These are phyloP conservation scores for Phalacrocorax aristotelis DNA, from an alignment of 2,113 vertebrate species.

Conservation along the genomic window DNA sequence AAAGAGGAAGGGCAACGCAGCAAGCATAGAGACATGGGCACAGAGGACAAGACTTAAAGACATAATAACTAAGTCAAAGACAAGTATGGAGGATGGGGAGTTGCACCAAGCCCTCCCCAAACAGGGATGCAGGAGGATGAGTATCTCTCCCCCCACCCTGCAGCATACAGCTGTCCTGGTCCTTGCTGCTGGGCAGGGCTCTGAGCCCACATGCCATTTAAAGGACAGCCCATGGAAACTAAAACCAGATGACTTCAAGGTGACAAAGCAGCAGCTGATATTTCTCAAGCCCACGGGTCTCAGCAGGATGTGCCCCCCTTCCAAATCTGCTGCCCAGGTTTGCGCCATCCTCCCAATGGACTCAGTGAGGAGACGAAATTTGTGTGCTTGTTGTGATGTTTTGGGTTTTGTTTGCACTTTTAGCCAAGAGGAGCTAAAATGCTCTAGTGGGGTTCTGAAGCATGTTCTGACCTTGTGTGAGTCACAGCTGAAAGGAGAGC, in stretches of 20 bases:
- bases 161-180: accelerated
- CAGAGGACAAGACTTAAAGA: not conserved
- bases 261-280: constrained; percentile 50
- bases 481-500: not conserved
- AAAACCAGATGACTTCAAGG: not conserved
- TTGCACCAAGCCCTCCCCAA: not conserved
- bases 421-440: not conserved
- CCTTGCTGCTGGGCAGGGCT: not conserved
- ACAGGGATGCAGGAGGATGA: accelerated
- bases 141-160: not conserved
- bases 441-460: not conserved
- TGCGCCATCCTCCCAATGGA: not conserved
- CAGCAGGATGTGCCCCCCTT: not conserved
- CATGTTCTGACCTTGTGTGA: not conserved
- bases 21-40: not conserved
- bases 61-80: not conserved
- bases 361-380: not conserved
- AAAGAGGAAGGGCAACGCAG: not conserved
- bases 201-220: not conserved
- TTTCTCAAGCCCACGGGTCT: accelerated
- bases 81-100: not conserved
- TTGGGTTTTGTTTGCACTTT: not conserved
- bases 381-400: not conserved
- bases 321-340: not conserved
- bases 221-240: constrained; percentile 13